These are phyloP conservation scores for Labroides dimidiatus DNA, from an alignment of 2,797 vertebrate genomes.

Conservation along the genomic window DNA sequence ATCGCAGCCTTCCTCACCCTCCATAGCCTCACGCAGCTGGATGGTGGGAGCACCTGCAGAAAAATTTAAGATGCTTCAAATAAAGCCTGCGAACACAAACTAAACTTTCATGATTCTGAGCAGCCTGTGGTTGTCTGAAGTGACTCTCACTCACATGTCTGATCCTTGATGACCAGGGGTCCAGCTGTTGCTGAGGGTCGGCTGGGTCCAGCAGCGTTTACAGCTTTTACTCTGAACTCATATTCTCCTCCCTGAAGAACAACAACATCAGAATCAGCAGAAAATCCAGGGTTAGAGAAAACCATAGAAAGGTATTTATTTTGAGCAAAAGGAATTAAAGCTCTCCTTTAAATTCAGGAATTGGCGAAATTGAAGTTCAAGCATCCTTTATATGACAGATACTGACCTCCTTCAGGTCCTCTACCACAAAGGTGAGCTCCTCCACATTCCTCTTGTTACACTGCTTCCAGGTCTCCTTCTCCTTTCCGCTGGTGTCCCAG, in stretches of 20 bases:
- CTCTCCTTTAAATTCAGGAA: not conserved
- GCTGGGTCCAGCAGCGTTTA: conserved; percentile 94
- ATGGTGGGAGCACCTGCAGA: conserved; percentile 91
- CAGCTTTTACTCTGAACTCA: conserved; percentile 98
- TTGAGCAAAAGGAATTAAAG: no score
- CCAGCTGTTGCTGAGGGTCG: conserved; percentile 93
- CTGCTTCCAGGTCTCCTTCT: conserved; percentile 98
- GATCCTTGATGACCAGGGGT: conserved; percentile 94
- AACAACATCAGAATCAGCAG: not conserved
- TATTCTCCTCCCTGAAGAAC: conserved; percentile 89
- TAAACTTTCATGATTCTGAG: no score
- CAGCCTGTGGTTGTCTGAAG: no score
- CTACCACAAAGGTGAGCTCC: conserved; percentile 93
- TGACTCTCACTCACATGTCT: conserved; percentile 90
- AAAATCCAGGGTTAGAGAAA: not conserved
- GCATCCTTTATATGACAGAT: not conserved
- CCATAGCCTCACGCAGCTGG: conserved; percentile 92
- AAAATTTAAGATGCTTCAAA: not conserved
- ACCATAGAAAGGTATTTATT: no score
- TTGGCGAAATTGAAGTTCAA: not conserved
- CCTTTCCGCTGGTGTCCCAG: conserved; percentile 94
- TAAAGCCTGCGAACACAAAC: no score
- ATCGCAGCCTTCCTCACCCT: conserved; percentile 93
- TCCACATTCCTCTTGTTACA: conserved; percentile 97
- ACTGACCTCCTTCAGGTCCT: conserved; percentile 91